Evolutionary conservation across 2,797 vertebrate species (phyloP).

Genomic region (Hoplostethus atlanticus): DNA sequence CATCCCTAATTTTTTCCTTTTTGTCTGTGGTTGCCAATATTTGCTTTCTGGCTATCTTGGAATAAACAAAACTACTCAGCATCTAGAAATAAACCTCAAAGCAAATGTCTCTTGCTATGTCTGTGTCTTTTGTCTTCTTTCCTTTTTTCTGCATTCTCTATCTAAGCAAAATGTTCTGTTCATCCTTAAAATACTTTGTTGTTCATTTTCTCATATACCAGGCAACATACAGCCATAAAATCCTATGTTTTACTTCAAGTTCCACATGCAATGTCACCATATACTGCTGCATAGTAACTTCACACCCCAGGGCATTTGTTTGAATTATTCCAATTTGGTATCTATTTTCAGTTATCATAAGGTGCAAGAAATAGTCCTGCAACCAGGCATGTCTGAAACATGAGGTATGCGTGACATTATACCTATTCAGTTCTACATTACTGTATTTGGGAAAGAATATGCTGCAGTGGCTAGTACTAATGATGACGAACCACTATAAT

Average conservation of each 20-base stretch:
- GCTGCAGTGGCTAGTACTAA: not conserved
- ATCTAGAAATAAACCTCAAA: not conserved
- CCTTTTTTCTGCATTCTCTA: no score
- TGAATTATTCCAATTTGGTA: not conserved
- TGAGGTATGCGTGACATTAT: not conserved
- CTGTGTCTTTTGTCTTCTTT: no score
- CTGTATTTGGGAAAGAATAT: no score
- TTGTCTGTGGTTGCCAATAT: conserved; percentile 3
- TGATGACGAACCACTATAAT: not conserved
- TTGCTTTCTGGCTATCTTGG: conserved; percentile 22
- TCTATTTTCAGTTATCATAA: not conserved
- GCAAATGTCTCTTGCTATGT: no score
- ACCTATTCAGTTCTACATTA: not conserved
- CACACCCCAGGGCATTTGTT: not conserved
- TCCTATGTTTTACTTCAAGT: not conserved
- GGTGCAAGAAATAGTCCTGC: not conserved
- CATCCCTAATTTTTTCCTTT: no score
- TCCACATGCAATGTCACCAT: no score
- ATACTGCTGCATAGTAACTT: not conserved
- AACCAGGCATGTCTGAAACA: not conserved
- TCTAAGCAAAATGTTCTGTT: no score
- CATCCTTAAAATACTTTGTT: not conserved
- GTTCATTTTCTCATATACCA: not conserved
- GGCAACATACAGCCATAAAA: not conserved
- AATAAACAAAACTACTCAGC: conserved; percentile 13